Evolutionary conservation across 2,797 vertebrate species (phyloP).

Genomic region (Fundulus diaphanus): DNA sequence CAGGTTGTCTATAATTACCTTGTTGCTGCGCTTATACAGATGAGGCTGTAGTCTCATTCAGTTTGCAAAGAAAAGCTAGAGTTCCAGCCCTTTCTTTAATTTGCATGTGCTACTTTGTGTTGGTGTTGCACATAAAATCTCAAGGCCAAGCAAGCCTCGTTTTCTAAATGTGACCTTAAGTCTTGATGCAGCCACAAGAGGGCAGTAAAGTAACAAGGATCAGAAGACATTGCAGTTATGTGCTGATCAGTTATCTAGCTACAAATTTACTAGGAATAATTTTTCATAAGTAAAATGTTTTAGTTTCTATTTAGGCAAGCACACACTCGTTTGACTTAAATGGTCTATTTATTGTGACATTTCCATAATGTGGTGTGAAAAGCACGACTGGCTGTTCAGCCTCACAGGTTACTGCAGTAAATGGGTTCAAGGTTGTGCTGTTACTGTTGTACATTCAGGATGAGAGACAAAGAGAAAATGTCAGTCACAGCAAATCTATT

Average conservation of each 20-base stretch:
- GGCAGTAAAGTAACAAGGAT: background rate
- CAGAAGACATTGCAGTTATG: no score
- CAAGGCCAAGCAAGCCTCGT: no score
- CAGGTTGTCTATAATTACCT: no score
- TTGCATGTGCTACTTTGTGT: no score
- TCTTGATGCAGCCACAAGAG: background rate
- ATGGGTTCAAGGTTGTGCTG: slow-evolving; percentile 20
- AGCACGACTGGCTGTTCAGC: slow-evolving; percentile 20
- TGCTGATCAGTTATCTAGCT: background rate
- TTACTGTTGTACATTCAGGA: slow-evolving; percentile 33
- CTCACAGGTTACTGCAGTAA: slow-evolving; percentile 7
- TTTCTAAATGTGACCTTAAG: no score
- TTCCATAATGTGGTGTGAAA: slow-evolving; percentile 18
- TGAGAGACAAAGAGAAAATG: background rate
- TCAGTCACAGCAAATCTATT: background rate
- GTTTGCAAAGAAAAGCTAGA: no score
- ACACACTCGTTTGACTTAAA: slow-evolving; percentile 7
- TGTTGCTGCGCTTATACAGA: no score
- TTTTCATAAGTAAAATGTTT: background rate
- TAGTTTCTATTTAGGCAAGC: background rate
- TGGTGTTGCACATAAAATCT: no score
- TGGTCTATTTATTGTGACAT: slow-evolving; percentile 36
- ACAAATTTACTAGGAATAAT: no score
- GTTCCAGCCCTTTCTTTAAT: no score
- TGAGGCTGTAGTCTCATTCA: no score